Evolutionary conservation across 2,888 invertebrate species (phyloP).

Genomic region (Sympetrum striolatum): DNA sequence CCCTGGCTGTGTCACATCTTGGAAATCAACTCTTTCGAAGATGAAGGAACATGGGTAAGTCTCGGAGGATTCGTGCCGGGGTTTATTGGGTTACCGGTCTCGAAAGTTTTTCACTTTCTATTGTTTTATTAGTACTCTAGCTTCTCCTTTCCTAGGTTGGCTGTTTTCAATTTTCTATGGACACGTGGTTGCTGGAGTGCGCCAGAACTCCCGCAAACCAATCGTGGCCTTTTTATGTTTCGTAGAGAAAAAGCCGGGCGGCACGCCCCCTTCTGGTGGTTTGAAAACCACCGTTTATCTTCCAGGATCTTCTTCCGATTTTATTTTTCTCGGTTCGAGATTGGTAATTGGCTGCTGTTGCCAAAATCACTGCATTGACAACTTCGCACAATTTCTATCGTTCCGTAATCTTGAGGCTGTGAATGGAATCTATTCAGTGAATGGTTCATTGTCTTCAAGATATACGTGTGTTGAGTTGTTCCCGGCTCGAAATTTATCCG

Average conservation of each 20-base stretch:
- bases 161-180: background rate
- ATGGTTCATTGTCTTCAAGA: too few relatives aligned
- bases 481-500: too few relatives aligned
- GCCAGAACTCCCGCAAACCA: background rate
- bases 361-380: too few relatives aligned
- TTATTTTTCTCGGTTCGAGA: too few relatives aligned
- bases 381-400: too few relatives aligned
- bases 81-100: background rate
- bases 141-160: background rate
- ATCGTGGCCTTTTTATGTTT: background rate
- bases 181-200: constrained; percentile 1
- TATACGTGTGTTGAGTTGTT: too few relatives aligned
- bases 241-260: background rate
- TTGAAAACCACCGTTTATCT: background rate
- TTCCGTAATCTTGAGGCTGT: too few relatives aligned
- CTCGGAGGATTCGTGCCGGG: background rate
- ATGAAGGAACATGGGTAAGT: constrained; percentile 42
- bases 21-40: constrained; percentile 37
- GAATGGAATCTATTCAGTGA: too few relatives aligned
- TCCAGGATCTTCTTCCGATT: background rate
- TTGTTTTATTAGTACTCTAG: background rate
- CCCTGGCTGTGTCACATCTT: constrained; percentile 29
- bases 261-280: constrained; percentile 19
- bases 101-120: background rate
- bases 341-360: too few relatives aligned